Base-by-base conservation (phyloP, 2,113 vertebrate species). In the Eulacestoma nigropectus region DNA sequence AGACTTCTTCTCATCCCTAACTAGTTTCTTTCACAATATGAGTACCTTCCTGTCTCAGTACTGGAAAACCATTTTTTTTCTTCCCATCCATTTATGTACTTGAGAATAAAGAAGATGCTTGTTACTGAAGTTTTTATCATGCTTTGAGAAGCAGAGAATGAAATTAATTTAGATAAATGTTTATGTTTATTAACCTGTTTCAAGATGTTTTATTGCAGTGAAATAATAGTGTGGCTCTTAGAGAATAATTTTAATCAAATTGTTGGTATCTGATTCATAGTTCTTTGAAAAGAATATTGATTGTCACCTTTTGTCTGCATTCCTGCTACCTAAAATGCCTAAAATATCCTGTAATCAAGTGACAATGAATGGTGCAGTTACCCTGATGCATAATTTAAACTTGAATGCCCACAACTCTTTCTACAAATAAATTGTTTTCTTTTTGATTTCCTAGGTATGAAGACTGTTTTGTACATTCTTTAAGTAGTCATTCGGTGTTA, bases 231-330 rank as follows among this genome's bases (percentile, higher is more conserved):
- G 67, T 69, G 42, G 13, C 39, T 87, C 18, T 69, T 39, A 26
- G 25, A 23, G 12, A 87, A 81, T 78, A 92, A 87, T 91, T 94
- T 92, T 88, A 91, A 90, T 91, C 35, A 77, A 88, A 62, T 72
- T 89, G 7, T 53, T 95, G 19, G 11, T 87, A 33, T 73, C 39
- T 90, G 11, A 22, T 67, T 93, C 67, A 56, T 32, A 44, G 68
- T 82, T 85, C n/a, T 87, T 74, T 93, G 29, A 56, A 84, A 84
- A 90, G 44, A 83, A 42, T 23, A 83, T 57, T 95, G 64, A 91
- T 81, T 92, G 41, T 44, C 3, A 4, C 60, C 14, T 42, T 84
- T 90, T 86, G 21, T 73, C 70, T 90, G 41, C n/a, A 41, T 52
- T 91, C n/a, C 15, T 86, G 7, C 19, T 75, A 64, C 27, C 19